Evolutionary conservation across 2,888 invertebrate genomes (phyloP), one percentile per base, ranked within the genome.

Genomic region (Conops quadrifasciatus): DNA sequence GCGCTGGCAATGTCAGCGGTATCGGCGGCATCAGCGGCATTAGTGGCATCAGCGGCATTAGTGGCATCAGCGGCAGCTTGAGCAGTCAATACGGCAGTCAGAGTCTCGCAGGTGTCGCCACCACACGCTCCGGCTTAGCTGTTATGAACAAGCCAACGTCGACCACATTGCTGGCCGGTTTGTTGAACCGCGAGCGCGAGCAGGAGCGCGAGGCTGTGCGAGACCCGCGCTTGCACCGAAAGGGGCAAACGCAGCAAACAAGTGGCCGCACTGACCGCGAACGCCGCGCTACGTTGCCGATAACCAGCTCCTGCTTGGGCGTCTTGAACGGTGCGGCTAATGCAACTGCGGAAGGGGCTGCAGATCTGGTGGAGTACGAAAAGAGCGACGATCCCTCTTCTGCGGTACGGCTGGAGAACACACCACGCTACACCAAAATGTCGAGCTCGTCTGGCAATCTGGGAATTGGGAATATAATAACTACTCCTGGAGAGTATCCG

Each of bases 151-250:
- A 97, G 83, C 96, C 96, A 0, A 92, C 94, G 0, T 93, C 94
- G 58, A 93, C 94, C 0, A 94, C 94, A 0, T 87, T 96, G 67
- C 87, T 97, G 64, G 93, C 94, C 0, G 95, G 95, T n/a, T 87
- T 95, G 30, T 88, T 93, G 30, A 91, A 90, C 75, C 87, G 89
- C 5, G 92, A 91, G 76, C 81, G 83, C 73, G 82, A 84, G 58
- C 77, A 76, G 26, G 78, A 79, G 4, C 66, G 67, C 1, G 70
- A 70, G 16, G 62, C 58, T 2, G 58, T 60, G 26, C 72, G 70
- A 15, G 73, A 77, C 2, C 43, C 71, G 51, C 74, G 75, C 15
- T 60, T 69, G 28, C 65, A 76, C 53, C 73, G 78, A 7, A 77
- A 78, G 56, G 75, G 73, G 3, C 75, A 73, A 4, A 72, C 76